phyloP scores from a whole-genome alignment of 2,888 invertebrate genomes.

The Xanthostigma xanthostigma region DNA sequence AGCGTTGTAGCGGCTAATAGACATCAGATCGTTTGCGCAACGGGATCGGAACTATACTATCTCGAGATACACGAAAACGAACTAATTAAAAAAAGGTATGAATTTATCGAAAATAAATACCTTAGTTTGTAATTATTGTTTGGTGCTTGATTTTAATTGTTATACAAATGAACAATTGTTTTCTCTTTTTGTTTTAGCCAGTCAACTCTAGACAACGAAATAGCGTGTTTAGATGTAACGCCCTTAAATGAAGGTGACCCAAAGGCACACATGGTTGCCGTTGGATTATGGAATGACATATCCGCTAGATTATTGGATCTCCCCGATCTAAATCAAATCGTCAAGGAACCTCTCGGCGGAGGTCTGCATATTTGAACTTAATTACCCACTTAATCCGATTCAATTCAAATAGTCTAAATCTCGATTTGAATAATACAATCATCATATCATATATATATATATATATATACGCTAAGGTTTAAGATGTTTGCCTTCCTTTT shows the following conservation, averaged over 20 bases:
- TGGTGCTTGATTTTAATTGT: no score
- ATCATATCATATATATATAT: no score
- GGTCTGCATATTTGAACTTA: conserved; percentile 30
- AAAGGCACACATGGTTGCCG: conserved; percentile 63
- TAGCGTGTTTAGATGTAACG: conserved; percentile 90
- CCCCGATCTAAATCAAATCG: conserved; percentile 65
- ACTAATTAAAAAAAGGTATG: conserved; percentile 42
- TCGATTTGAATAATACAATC: no score
- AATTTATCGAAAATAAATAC: not conserved
- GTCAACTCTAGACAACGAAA: conserved; percentile 76
- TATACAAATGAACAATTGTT: not conserved
- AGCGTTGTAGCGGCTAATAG: conserved; percentile 78
- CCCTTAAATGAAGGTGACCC: conserved; percentile 48
- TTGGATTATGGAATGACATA: conserved; percentile 96
- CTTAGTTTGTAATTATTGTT: no score
- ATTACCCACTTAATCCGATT: not conserved
- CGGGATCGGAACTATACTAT: conserved; percentile 75
- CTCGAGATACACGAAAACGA: conserved; percentile 53
- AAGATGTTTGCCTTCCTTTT: no score
- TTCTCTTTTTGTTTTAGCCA: conserved; percentile 31
- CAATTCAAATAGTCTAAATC: no score
- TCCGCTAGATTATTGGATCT: conserved; percentile 74
- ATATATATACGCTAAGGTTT: no score
- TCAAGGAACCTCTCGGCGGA: conserved; percentile 78
- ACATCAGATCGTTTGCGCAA: conserved; percentile 66